A percentile compares a stretch with the other conserved stretches of the same genome.
Evolutionary conservation across 2,888 invertebrate species (phyloP).

Genomic region (Melitaea athalia): DNA sequence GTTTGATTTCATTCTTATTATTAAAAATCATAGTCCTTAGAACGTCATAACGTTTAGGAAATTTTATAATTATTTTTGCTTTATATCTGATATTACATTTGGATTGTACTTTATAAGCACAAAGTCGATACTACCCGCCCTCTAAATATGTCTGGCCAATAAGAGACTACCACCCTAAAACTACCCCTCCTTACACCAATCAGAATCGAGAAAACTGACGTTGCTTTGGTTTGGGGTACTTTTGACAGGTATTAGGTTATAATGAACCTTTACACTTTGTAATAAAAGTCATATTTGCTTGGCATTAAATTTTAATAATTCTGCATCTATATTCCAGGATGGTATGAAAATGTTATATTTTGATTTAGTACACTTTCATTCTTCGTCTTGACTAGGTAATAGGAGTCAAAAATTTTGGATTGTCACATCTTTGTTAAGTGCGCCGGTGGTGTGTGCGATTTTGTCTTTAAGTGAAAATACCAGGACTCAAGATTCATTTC

Average conservation of each 20-base stretch:
- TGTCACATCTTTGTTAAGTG: constrained; percentile 10
- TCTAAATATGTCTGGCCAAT: constrained; percentile 67
- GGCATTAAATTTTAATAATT: constrained; percentile 59
- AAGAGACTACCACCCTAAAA: constrained; percentile 52
- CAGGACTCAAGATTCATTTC: constrained; percentile 80
- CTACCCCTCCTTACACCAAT: constrained; percentile 64
- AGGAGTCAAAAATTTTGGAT: constrained; percentile 38
- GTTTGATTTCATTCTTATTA: not conserved
- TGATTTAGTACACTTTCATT: constrained; percentile 67
- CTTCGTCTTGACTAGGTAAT: constrained; percentile 33
- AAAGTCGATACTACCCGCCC: constrained; percentile 63
- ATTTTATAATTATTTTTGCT: constrained; percentile 9
- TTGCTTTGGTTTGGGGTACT: constrained; percentile 53
- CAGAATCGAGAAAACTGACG: constrained; percentile 64
- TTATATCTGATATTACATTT: constrained; percentile 20
- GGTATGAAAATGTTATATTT: constrained; percentile 59
- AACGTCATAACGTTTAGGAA: not conserved
- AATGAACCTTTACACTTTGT: constrained; percentile 14
- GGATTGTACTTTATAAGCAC: constrained; percentile 11
- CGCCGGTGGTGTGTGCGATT: constrained; percentile 34
- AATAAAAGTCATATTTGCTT: constrained; percentile 42
- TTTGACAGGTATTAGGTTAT: constrained; percentile 31
- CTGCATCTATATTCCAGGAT: constrained; percentile 52
- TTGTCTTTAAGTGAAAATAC: constrained; percentile 40
- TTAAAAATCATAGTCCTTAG: not conserved